Conservation (phyloP, 1,140 invertebrate genomes). For the Pentalonia nigronervosa region DNA sequence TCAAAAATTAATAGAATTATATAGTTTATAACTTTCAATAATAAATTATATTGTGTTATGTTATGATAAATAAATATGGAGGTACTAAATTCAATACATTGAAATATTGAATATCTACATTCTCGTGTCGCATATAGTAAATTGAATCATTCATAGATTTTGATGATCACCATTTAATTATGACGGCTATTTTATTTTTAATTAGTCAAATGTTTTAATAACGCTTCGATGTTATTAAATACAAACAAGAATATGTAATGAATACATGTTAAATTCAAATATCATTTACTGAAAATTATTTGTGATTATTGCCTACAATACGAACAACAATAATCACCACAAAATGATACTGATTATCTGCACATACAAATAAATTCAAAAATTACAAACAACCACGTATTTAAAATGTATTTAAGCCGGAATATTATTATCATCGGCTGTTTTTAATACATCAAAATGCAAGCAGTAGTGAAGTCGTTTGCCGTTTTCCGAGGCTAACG, state of each 20-base stretch:
- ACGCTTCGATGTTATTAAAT: not conserved
- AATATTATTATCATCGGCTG: not conserved
- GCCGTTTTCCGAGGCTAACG: not conserved
- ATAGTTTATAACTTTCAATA: not conserved
- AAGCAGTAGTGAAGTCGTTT: slow-evolving; percentile 6
- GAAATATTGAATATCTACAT: not conserved
- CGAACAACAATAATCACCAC: not conserved
- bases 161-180: not conserved
- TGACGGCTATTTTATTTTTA: not conserved
- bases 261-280: not conserved
- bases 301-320: not conserved
- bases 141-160: not conserved
- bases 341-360: not conserved
- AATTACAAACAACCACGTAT: not conserved
- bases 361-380: not conserved
- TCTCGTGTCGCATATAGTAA: not conserved
- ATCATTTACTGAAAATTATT: not conserved
- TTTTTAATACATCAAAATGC: not conserved
- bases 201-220: not conserved
- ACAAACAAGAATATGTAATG: not conserved
- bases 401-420: not conserved
- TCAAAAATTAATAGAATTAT: too few species aligned
- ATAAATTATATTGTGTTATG: not conserved
- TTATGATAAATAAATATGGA: not conserved
- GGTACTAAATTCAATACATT: not conserved